Evolutionary conservation across 2,113 vertebrate genomes (phyloP).

Genomic region (Odontophorus gujanensis): DNA sequence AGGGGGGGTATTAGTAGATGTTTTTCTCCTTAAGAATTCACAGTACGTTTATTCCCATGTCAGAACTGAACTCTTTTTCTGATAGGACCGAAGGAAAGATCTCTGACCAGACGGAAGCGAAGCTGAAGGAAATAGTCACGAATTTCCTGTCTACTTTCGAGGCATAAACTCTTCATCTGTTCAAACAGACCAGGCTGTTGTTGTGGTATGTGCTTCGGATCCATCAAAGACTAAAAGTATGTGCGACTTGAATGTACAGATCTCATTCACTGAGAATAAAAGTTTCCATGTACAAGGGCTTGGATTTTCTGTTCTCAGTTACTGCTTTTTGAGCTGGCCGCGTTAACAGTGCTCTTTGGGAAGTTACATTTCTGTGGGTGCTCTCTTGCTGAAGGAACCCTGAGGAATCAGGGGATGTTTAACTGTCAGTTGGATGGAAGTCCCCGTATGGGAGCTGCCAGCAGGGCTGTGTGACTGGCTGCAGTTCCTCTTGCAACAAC

Average conservation of each 20-base stretch:
- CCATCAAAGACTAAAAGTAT: constrained; percentile 75
- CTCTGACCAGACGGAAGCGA: constrained; percentile 90
- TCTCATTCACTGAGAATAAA: constrained; percentile 82
- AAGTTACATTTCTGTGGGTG: rapidly evolving
- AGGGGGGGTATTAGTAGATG: rapidly evolving
- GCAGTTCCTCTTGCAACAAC: not conserved
- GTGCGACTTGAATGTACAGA: constrained; percentile 84
- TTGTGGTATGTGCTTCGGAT: constrained; percentile 61
- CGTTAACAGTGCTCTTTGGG: not conserved
- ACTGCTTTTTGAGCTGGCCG: rapidly evolving
- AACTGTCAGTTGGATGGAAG: no score
- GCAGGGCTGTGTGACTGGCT: not conserved
- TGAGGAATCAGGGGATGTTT: rapidly evolving
- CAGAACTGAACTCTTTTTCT: not conserved
- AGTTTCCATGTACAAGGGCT: constrained; percentile 70
- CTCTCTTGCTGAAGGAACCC: rapidly evolving
- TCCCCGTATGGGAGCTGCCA: rapidly evolving
- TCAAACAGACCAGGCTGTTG: constrained; percentile 25
- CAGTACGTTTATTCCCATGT: rapidly evolving
- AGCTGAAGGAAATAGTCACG: constrained; percentile 92
- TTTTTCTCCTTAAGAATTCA: rapidly evolving
- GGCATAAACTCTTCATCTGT: constrained; percentile 74
- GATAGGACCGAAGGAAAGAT: constrained; percentile 92
- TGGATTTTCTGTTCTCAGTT: not conserved
- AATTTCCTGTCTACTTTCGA: constrained; percentile 96